Base-by-base conservation (phyloP, 1,140 invertebrate species). In the Meloidogyne hapla region DNA sequence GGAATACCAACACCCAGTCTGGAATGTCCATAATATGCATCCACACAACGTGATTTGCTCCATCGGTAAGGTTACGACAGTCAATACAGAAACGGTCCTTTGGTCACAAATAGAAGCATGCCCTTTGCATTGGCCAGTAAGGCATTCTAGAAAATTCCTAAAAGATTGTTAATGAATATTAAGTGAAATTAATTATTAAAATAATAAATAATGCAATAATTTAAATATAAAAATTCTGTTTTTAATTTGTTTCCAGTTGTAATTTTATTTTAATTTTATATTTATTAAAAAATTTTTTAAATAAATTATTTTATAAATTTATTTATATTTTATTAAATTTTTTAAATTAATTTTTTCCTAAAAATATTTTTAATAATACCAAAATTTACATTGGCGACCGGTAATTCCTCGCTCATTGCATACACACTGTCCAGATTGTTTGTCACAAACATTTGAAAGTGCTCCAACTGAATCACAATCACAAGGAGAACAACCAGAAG, bases 21-120 rank as follows among this genome's bases (percentile, higher is more conserved):
- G 1, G 96, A 96, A 90, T 99, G 94, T 18, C 96, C 96, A 88
- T 98, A 99, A 88, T 92, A 98, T 2, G 94, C 94, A 84, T 93
- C 92, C 64, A 92, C 88, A 89, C 96, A 99, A 70, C 88, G 90
- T 82, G 98, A 80, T 92, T 91, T 78, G 92, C 91, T 13, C 96
- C 96, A 76, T 91, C 92, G 0, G 95, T 96, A 75, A 90, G 92
- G 86, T 97, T 94, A 77, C 91, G 90, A 87, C 97, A 99, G 76
- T 92, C 91, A 64, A 92, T 91, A 89, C 97, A 99, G 91, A 91
- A n/a, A 96, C 97, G 1, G 93, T 95, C 63, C 90, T 90, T 4
- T 95, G 91, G 87, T 98, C 94, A 89, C 97, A 99, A 74, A 90
- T 92, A 77, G 96, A 93, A 0, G 96, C 94, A 88, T 98, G 95